Evolutionary conservation across 1,140 invertebrate genomes (phyloP).

Genomic region (Drosophila seguyi): DNA sequence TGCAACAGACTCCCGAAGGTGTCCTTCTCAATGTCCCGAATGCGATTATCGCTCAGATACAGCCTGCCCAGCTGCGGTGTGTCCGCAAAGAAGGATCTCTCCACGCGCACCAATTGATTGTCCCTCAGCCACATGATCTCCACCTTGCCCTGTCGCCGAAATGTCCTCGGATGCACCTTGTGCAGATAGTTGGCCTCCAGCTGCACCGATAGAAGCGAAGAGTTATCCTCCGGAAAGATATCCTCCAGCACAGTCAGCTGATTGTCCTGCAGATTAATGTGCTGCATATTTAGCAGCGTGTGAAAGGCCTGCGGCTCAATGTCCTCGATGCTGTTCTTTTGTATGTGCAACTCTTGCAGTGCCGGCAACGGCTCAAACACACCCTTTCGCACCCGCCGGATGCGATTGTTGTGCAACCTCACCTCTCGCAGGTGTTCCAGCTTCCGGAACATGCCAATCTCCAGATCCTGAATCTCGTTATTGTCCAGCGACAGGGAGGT

Average conservation of each 20-base stretch:
- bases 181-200: constrained; percentile 93
- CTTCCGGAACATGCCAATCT: constrained; percentile 92
- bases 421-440: constrained; percentile 91
- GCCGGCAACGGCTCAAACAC: constrained; percentile 93
- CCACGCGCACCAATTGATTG: constrained; percentile 91
- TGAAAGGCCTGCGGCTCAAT: constrained; percentile 94
- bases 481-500: constrained; percentile 95
- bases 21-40: constrained; percentile 91
- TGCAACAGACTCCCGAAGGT: constrained; percentile 91
- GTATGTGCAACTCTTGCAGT: constrained; percentile 93
- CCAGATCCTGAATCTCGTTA: constrained; percentile 93
- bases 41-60: constrained; percentile 93
- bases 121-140: constrained; percentile 95
- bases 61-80: constrained; percentile 90
- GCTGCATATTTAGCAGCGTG: constrained; percentile 92
- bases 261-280: constrained; percentile 95
- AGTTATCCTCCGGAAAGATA: constrained; percentile 90
- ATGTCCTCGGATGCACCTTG: constrained; percentile 91
- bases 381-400: constrained; percentile 90
- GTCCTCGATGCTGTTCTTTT: constrained; percentile 93
- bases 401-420: constrained; percentile 94
- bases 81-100: constrained; percentile 90
- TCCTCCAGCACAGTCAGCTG: constrained; percentile 91
- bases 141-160: constrained; percentile 91
- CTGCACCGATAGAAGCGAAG: constrained; percentile 93